Base-by-base conservation (phyloP, 2,797 vertebrate species). In the Lateolabrax maculatus region DNA sequence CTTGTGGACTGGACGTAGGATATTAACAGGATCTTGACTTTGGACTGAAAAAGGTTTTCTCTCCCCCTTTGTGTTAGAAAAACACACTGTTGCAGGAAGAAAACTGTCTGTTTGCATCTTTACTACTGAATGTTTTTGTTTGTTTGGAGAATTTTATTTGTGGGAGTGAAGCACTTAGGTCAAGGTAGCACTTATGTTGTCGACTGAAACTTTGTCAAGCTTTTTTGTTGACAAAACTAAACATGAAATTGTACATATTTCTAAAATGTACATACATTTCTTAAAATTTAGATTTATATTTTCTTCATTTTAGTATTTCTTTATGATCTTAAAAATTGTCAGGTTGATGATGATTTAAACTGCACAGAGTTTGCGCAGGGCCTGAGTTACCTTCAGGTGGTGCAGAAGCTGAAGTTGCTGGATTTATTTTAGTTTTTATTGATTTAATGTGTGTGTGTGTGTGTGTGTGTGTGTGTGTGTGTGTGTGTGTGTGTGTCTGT, bases 131-230 rank as follows among this genome's bases (percentile, higher is more conserved):
- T 52, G 8, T 34, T 66, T 77, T 44, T 13, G 5, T 9, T 19
- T 34, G 1, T 67, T 49, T 56, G 4, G 8, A 37, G 10, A 48
- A 23, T 55, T 60, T 34, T 34, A n/a, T 63, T 10, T 41, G 18
- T 53, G 16, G 58, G 2, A n/a, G 1, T 13, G 61, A 76, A 61
- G 75, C 85, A 84, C 85, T 81, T 49, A 34, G 25, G 13, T 60
- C 18, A 25, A 68, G 1, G 41, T n/a, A 69, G 21, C 29, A 21
- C 67, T 79, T 39, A 0, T 18, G 9, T 2, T 69, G 53, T 31
- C 36, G 19, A 19, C 21, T 13, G 31, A 65, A 44, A 27, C 23
- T 43, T 34, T 18, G 21, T 41, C 8, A 37, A 37, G 16, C 57
- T 39, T 1, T 65, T 64, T 78, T 62, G 0, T 39, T 41, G 27